Conservation (phyloP, 2,113 vertebrate genomes). For the Percopsis transmontana region DNA sequence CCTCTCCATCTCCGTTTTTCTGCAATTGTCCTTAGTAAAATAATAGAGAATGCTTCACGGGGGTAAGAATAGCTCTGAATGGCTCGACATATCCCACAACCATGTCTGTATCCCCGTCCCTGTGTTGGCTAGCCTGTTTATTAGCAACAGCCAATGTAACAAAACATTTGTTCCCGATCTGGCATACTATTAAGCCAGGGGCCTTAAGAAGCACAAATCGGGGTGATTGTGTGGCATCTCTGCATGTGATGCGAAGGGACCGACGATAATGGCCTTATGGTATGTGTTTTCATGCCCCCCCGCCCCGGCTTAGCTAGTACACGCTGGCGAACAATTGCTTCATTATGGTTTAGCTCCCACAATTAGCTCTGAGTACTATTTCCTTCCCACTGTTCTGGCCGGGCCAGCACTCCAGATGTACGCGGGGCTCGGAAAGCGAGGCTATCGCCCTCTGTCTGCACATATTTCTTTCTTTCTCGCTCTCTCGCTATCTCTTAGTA, state of each 20-base stretch:
- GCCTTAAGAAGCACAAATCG: slow-evolving; percentile 28
- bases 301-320: slow-evolving; percentile 5
- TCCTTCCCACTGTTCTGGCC: slow-evolving; percentile 52
- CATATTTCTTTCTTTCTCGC: slow-evolving; percentile 2
- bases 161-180: slow-evolving; percentile 59
- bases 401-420: slow-evolving; percentile 40
- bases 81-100: slow-evolving; percentile 22
- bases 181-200: slow-evolving; percentile 27
- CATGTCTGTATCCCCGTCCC: slow-evolving; percentile 27
- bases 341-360: slow-evolving; percentile 73
- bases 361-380: slow-evolving; percentile 68
- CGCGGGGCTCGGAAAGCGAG: slow-evolving; percentile 33
- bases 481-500: neutral
- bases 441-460: slow-evolving; percentile 4
- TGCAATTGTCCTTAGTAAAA: slow-evolving; percentile 50
- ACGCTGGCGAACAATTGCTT: slow-evolving; percentile 57
- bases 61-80: slow-evolving; percentile 62
- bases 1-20: slow-evolving; percentile 22
- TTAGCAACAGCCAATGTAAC: slow-evolving; percentile 65
- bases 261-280: slow-evolving; percentile 34
- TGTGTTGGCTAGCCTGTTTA: slow-evolving; percentile 30
- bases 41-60: slow-evolving; percentile 45
- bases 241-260: slow-evolving; percentile 64
- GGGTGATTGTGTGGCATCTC: slow-evolving; percentile 64
- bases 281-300: slow-evolving; percentile 48